Evolutionary conservation across 2,113 vertebrate species (phyloP).

Genomic region (Ovis canadensis): DNA sequence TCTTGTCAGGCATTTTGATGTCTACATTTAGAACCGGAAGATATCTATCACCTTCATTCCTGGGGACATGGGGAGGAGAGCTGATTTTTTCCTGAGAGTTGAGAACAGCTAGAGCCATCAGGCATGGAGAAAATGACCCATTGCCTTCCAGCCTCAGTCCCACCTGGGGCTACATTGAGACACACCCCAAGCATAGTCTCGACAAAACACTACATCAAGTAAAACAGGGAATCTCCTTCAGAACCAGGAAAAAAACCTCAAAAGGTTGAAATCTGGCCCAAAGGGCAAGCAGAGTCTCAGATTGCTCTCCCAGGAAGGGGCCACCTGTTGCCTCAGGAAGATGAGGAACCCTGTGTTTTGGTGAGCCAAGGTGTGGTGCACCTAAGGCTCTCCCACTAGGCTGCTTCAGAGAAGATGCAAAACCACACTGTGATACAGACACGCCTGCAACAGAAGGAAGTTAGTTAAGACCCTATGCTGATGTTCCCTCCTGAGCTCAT

Average conservation of each 20-base stretch:
- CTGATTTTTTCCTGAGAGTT: neutral
- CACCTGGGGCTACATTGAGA: neutral
- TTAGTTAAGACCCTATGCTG: slow-evolving; percentile 41
- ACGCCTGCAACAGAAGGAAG: slow-evolving; percentile 30
- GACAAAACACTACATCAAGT: neutral
- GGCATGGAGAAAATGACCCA: neutral
- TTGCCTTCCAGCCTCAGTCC: neutral
- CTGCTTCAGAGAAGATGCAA: slow-evolving; percentile 37
- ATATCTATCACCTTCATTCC: neutral
- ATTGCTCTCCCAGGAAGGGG: neutral
- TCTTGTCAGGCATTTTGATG: neutral
- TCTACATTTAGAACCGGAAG: neutral
- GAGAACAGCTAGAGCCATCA: neutral
- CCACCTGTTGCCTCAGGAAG: neutral
- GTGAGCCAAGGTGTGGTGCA: neutral
- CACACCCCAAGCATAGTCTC: neutral
- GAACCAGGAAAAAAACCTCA: neutral
- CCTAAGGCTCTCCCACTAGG: neutral
- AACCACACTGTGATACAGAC: slow-evolving; percentile 10
- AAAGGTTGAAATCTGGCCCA: neutral
- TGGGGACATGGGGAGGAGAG: neutral
- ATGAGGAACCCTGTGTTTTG: neutral
- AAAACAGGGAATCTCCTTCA: neutral
- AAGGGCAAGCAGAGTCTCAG: neutral
- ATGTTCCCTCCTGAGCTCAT: slow-evolving; percentile 44